Conservation (phyloP, 2,888 invertebrate species). For the Schizaphis graminum region DNA sequence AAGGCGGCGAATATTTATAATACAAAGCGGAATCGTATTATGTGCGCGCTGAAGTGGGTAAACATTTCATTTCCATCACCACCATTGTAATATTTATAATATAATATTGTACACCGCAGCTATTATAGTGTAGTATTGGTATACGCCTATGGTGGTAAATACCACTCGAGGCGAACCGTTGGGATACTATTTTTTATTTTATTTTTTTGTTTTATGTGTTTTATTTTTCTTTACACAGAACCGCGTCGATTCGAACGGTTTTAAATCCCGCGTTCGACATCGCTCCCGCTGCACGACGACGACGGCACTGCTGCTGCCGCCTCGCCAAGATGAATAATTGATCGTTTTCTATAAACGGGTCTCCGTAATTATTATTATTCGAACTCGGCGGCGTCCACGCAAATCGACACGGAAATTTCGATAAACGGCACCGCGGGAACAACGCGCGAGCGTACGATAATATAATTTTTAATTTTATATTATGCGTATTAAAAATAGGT, state of each 20-base stretch:
- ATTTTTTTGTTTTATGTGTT: neutral
- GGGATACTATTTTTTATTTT: neutral
- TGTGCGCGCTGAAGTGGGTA: neutral
- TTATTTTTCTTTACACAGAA: neutral
- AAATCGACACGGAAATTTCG: neutral
- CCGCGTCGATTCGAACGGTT: neutral
- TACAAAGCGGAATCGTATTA: neutral
- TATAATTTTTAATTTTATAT: neutral
- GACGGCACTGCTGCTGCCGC: neutral
- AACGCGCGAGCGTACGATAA: neutral
- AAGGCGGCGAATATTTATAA: slow-evolving; percentile 9
- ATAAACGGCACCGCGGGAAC: neutral
- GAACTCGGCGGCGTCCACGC: neutral
- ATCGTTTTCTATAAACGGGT: neutral
- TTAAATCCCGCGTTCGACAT: neutral
- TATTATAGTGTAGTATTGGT: neutral
- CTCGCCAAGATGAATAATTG: too few species aligned
- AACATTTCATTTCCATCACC: neutral
- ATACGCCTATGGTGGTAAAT: neutral
- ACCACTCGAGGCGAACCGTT: neutral
- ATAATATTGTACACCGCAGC: neutral
- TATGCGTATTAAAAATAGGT: neutral
- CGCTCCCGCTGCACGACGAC: neutral
- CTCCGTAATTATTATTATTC: neutral
- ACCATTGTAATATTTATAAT: neutral